Percentiles rank a stretch among this genome's conserved stretches.
Conservation (phyloP, 2,113 vertebrate species). For the Etia nguti region DNA sequence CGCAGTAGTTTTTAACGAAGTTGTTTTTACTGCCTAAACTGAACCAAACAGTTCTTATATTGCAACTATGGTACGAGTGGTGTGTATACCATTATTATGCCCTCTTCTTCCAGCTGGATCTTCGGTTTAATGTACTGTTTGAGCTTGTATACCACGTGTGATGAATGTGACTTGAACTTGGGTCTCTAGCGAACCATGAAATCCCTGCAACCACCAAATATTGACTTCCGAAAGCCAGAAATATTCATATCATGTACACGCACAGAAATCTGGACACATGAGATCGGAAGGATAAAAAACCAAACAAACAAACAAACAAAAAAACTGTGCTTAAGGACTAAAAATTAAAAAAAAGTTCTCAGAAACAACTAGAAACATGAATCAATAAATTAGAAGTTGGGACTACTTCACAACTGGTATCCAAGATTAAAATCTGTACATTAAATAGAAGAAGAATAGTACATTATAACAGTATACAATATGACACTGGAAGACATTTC, state of each 20-base stretch:
- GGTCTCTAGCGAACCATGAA: neutral
- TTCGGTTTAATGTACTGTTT: neutral
- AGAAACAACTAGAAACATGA: neutral
- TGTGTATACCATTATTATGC: no score
- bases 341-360: neutral
- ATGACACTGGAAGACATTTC: neutral
- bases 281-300: neutral
- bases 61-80: neutral
- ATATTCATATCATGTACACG: neutral
- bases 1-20: rapidly evolving
- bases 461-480: neutral
- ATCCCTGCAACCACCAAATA: neutral
- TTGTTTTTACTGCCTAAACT: neutral
- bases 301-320: no score
- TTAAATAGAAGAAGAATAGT: neutral
- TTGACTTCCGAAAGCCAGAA: neutral
- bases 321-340: neutral
- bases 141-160: neutral
- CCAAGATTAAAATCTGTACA: neutral
- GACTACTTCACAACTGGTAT: neutral
- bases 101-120: neutral
- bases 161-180: neutral
- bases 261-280: neutral
- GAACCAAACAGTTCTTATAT: neutral
- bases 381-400: neutral